These are phyloP conservation scores for Takifugu rubripes DNA, from an alignment of 2,797 vertebrate species.

Conservation along the genomic window DNA sequence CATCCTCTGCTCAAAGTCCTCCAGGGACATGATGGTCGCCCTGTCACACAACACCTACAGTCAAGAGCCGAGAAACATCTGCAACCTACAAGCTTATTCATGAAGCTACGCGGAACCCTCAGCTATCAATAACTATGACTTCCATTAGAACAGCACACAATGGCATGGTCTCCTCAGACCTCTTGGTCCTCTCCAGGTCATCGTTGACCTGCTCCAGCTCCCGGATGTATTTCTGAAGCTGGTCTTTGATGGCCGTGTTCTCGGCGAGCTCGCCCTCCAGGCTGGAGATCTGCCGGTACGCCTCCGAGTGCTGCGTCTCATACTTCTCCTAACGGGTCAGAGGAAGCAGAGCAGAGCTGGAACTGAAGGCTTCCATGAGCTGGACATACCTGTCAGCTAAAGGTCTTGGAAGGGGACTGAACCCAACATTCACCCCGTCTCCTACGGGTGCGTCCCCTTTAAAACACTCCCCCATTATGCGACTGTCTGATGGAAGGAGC, in stretches of 20 bases:
- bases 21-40: constrained; percentile 89
- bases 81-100: neutral
- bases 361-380: constrained; percentile 9
- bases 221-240: constrained; percentile 91
- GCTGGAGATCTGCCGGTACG: constrained; percentile 83
- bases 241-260: constrained; percentile 86
- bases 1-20: constrained; percentile 89
- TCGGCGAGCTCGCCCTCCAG: constrained; percentile 89
- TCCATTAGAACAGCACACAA: too few relatives aligned
- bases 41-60: constrained; percentile 47
- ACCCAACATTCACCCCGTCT: too few relatives aligned
- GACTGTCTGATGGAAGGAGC: constrained; percentile 2
- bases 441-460: too few relatives aligned
- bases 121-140: neutral
- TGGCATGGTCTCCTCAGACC: constrained; percentile 63
- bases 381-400: neutral
- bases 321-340: constrained; percentile 82
- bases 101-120: neutral
- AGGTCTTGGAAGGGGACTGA: neutral
- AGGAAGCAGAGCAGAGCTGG: neutral
- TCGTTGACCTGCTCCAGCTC: constrained; percentile 95
- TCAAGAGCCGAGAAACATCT: too few relatives aligned
- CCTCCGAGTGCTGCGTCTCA: constrained; percentile 85
- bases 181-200: constrained; percentile 92
- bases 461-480: too few relatives aligned